Evolutionary conservation across 2,888 invertebrate genomes (phyloP).

Genomic region (Polylopha cassiicola): DNA sequence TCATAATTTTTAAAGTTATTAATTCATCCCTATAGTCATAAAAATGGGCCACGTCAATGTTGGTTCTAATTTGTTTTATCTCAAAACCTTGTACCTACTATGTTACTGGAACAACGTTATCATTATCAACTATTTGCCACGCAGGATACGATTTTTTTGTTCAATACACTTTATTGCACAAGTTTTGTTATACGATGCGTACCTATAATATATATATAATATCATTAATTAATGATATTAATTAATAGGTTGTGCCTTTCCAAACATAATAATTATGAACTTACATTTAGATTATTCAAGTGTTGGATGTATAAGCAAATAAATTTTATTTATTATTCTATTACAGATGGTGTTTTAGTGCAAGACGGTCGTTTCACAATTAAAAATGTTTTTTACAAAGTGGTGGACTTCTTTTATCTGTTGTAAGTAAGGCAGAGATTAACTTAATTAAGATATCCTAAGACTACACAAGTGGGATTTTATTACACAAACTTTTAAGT

Average conservation of each 20-base stretch:
- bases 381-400: slow-evolving; percentile 71
- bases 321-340: slow-evolving; percentile 4
- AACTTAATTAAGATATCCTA: too few relatives aligned
- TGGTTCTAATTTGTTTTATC: slow-evolving; percentile 9
- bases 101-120: neutral
- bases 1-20: neutral
- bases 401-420: slow-evolving; percentile 71
- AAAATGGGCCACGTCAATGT: slow-evolving; percentile 18
- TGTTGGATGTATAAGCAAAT: slow-evolving; percentile 4
- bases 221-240: too few relatives aligned
- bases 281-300: neutral
- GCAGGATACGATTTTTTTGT: neutral
- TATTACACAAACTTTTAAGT: too few relatives aligned
- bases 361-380: slow-evolving; percentile 66
- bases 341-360: slow-evolving; percentile 75
- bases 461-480: too few relatives aligned
- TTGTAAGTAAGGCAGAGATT: slow-evolving; percentile 64
- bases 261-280: slow-evolving; percentile 8
- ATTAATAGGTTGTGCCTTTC: too few relatives aligned
- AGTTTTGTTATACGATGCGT: too few relatives aligned
- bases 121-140: neutral
- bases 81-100: neutral
- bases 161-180: too few relatives aligned
- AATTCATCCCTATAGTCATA: neutral
- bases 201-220: too few relatives aligned